Conservation (phyloP, 2,113 vertebrate species). For the Noturus placidus region DNA sequence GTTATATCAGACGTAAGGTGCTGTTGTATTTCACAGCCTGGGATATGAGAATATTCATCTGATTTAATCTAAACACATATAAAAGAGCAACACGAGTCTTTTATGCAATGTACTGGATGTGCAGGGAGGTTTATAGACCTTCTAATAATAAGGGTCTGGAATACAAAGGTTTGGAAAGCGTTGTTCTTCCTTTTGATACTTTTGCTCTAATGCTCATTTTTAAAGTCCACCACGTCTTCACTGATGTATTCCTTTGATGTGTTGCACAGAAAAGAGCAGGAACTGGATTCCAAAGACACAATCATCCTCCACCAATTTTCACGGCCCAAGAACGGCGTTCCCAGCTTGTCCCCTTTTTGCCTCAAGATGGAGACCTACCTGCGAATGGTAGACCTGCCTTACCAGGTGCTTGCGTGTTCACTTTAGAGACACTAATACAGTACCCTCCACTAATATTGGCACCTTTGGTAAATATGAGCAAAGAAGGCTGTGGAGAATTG, state of each 20-base stretch:
- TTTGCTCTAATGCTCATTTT: background rate
- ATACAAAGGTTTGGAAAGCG: background rate
- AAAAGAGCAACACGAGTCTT: background rate
- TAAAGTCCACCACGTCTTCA: background rate
- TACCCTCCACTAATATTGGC: no score
- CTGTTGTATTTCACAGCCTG: background rate
- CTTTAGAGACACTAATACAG: background rate
- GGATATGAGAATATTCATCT: background rate
- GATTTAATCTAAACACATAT: background rate
- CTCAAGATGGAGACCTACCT: conserved; percentile 98
- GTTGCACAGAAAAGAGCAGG: conserved; percentile 87
- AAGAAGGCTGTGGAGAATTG: no score
- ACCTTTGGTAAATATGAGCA: no score
- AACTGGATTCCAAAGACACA: conserved; percentile 94
- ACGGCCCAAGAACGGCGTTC: conserved; percentile 86
- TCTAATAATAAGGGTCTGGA: no score
- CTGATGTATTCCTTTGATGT: background rate
- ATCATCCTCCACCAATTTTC: conserved; percentile 98
- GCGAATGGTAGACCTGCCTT: conserved; percentile 95
- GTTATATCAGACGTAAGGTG: background rate
- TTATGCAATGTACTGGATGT: background rate
- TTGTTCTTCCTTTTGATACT: background rate
- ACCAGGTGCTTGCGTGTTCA: conserved; percentile 78
- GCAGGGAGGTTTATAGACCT: background rate
- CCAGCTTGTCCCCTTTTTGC: conserved; percentile 95